Base-by-base conservation (phyloP, 2,113 vertebrate species). In the Perca schrenkii region DNA sequence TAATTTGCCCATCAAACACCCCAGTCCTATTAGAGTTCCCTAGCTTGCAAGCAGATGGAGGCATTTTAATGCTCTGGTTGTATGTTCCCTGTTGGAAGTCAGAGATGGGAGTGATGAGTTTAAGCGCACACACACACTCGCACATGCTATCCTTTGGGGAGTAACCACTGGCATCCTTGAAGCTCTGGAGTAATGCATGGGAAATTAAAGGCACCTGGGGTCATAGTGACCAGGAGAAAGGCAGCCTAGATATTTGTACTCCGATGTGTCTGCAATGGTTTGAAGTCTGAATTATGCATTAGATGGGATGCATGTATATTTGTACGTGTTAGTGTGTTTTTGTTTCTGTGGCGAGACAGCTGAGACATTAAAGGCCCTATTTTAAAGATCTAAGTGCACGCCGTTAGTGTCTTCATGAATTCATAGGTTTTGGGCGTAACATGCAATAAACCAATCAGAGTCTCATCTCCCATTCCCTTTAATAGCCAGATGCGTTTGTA, bases 241-340 rank as follows among this genome's bases (percentile, higher is more conserved):
- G 43, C 49, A 50, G 43, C 10, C 62, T 79, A 52, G 40, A 66
- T 76, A 70, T 65, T 54, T 58, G 31, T 69, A 63, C 70, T 61
- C 47, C 50, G 49, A 77, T 13, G 8, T 68, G 34, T 78, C 53
- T 87, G 72, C 63, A 76, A 64, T 69, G 68, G 52, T 47, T 70
- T 82, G 64, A 75, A 78, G 6, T 53, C 49, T 71, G 69, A 86
- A 87, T 84, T 77, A 87, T 87, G 74, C 74, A 85, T 82, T 74
- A 31, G 25, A 54, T 47, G 14, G 65, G 76, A 72, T 57, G 64
- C 36, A 80, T 78, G 58, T 71, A 25, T 61, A 28, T 72, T 34
- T 78, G 21, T 88, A 1, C 16, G 65, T 61, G 47, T 57, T 31
- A 52, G 70, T 69, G 47, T 78, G 25, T 78, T 34, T 34, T 34